phyloP scores from a whole-genome alignment of 2,797 vertebrate species.

The Huso huso region DNA sequence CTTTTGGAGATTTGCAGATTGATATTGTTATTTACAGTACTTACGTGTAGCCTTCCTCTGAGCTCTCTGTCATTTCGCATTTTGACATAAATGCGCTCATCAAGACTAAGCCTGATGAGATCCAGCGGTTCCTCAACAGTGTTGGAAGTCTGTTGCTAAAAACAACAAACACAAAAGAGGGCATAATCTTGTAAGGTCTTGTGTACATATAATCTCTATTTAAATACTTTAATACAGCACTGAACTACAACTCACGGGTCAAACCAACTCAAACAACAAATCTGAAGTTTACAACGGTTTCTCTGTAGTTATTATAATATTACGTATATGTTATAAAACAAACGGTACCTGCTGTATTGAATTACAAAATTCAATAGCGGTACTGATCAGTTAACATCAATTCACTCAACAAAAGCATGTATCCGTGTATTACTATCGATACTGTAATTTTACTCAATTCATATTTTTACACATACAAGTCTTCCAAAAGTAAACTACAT shows the following conservation, averaged over 20 bases:
- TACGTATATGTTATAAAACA: no score
- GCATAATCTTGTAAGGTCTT: no score
- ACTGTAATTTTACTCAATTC: no score
- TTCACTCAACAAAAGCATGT: no score
- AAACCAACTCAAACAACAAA: not conserved
- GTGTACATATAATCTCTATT: not conserved
- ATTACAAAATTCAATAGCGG: no score
- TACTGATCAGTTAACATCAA: no score
- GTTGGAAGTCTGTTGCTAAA: conserved; percentile 83
- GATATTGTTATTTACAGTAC: conserved; percentile 29
- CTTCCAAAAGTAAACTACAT: no score
- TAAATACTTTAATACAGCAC: not conserved
- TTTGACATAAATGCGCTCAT: conserved; percentile 96
- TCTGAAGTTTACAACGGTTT: no score
- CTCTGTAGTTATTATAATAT: no score
- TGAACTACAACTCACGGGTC: not conserved
- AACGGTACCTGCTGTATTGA: no score
- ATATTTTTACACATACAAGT: no score
- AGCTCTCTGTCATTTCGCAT: conserved; percentile 97
- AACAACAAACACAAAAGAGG: not conserved
- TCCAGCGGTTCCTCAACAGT: conserved; percentile 94
- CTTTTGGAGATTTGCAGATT: not conserved
- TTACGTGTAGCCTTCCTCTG: conserved; percentile 85
- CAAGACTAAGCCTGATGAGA: conserved; percentile 90
- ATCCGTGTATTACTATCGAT: no score